phyloP scores from a whole-genome alignment of 2,113 vertebrate genomes.

The Prinia subflava region DNA sequence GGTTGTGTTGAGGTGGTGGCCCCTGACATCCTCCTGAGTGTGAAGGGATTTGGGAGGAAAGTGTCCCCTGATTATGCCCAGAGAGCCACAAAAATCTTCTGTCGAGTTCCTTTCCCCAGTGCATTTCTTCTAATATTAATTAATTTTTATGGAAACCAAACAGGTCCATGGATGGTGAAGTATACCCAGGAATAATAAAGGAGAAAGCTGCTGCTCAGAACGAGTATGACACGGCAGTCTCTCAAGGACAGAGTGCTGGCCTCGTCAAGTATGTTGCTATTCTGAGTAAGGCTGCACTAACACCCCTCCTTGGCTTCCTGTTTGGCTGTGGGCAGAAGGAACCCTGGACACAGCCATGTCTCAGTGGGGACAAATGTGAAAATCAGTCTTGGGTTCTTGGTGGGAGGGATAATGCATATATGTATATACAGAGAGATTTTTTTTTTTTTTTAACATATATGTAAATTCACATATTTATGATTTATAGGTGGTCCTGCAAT shows the following conservation, averaged over 20 bases:
- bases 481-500: background rate
- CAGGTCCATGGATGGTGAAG: conserved; percentile 83
- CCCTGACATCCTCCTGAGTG: background rate
- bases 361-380: background rate
- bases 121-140: background rate
- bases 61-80: too few species aligned
- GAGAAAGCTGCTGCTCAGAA: conserved; percentile 80
- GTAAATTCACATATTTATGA: background rate
- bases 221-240: conserved; percentile 77
- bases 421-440: too few species aligned
- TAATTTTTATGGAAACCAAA: background rate
- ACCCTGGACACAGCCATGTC: background rate
- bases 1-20: background rate
- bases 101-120: background rate
- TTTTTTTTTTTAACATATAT: too few species aligned
- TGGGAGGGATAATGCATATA: accelerated
- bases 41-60: background rate
- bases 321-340: background rate
- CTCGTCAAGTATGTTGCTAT: conserved; percentile 74
- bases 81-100: background rate
- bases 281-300: background rate
- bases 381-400: background rate
- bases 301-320: background rate
- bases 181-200: conserved; percentile 85
- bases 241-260: conserved; percentile 81